Conservation (phyloP, 2,888 invertebrate species). For the Phortica magna region DNA sequence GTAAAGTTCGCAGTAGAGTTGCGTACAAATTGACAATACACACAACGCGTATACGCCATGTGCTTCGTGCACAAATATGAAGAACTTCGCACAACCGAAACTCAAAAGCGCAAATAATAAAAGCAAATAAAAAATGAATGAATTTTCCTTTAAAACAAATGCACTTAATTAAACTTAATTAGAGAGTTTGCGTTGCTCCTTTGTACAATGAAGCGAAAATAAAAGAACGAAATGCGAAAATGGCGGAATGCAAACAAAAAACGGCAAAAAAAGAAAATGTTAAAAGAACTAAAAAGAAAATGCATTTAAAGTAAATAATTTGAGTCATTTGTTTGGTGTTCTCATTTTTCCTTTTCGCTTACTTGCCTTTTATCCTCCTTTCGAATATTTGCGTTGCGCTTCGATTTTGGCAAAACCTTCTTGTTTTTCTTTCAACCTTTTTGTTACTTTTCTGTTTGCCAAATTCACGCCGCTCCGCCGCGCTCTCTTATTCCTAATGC, state of each 20-base stretch:
- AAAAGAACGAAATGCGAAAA: neutral
- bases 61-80: neutral
- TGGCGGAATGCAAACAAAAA: neutral
- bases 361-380: neutral
- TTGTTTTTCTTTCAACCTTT: neutral
- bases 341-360: neutral
- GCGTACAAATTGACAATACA: neutral
- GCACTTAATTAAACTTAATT: constrained; percentile 13
- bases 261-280: neutral
- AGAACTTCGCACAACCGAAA: neutral
- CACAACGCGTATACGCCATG: neutral
- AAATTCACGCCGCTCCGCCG: neutral
- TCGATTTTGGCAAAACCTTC: neutral
- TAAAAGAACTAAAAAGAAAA: neutral
- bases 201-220: neutral
- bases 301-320: constrained; percentile 30
- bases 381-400: neutral
- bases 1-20: constrained; percentile 10
- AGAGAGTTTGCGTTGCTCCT: neutral
- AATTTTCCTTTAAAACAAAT: neutral
- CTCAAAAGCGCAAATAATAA: neutral
- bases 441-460: neutral
- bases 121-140: neutral
- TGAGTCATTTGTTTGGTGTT: constrained; percentile 24
- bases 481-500: neutral